Conservation (phyloP, 2,888 invertebrate genomes). For the Eudemis profundana region DNA sequence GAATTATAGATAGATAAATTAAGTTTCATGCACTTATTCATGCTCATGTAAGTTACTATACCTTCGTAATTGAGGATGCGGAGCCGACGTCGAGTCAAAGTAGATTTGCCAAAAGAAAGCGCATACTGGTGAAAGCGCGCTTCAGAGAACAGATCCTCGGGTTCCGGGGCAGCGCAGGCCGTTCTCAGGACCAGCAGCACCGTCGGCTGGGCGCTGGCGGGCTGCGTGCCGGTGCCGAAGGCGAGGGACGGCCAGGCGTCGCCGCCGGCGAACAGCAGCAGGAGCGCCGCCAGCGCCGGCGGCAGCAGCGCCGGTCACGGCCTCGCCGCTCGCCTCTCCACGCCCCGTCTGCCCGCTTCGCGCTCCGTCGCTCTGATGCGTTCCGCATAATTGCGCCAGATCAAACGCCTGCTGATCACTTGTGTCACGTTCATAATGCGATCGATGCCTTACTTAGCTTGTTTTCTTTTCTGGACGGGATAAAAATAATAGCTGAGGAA, state of each 20-base stretch:
- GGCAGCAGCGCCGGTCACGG: constrained; percentile 53
- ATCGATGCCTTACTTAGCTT: constrained; percentile 48
- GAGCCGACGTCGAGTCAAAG: constrained; percentile 42
- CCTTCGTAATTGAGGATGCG: constrained; percentile 57
- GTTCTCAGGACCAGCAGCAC: constrained; percentile 46
- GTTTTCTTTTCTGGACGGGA: constrained; percentile 33
- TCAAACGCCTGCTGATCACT: constrained; percentile 55
- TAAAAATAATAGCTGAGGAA: constrained; percentile 31
- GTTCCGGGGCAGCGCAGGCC: constrained; percentile 41
- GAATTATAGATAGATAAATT: no score
- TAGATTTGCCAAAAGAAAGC: constrained; percentile 37
- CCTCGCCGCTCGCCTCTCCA: constrained; percentile 51
- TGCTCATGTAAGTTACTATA: no score
- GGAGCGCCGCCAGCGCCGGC: constrained; percentile 62
- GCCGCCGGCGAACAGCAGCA: constrained; percentile 54
- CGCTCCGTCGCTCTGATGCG: constrained; percentile 54
- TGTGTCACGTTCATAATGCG: constrained; percentile 52
- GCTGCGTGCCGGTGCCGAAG: constrained; percentile 40
- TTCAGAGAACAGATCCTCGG: constrained; percentile 43
- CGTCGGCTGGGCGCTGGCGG: constrained; percentile 26
- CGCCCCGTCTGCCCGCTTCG: constrained; percentile 49
- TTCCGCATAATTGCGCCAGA: constrained; percentile 58
- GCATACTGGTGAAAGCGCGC: constrained; percentile 35
- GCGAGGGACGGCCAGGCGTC: constrained; percentile 46
- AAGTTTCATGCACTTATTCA: no score